These are phyloP conservation scores for Metallyticus violacea DNA, from an alignment of 2,888 invertebrate genomes.

Conservation along the genomic window DNA sequence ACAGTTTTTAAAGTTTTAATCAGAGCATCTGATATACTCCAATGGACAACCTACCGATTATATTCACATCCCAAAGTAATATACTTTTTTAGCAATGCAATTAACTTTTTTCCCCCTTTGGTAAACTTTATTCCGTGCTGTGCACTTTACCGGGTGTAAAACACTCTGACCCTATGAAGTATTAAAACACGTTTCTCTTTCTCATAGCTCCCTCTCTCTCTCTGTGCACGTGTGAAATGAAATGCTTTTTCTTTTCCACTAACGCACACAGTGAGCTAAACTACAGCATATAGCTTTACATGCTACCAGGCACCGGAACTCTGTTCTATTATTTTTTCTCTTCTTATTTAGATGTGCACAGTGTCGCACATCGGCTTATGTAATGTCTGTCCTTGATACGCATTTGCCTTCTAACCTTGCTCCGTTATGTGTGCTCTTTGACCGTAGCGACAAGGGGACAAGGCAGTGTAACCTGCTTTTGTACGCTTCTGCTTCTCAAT, in stretches of 20 bases:
- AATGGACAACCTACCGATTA: no score
- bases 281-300: no score
- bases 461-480: neutral
- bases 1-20: no score
- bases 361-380: neutral
- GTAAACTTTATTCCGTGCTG: neutral
- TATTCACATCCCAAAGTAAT: neutral
- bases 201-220: no score
- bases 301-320: neutral
- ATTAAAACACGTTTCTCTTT: neutral
- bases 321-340: no score
- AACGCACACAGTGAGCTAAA: neutral
- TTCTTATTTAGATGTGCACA: neutral
- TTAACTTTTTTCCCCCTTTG: neutral
- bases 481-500: neutral
- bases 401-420: neutral
- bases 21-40: no score
- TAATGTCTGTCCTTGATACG: neutral
- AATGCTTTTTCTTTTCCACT: no score
- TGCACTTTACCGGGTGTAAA: neutral
- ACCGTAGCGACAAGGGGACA: neutral
- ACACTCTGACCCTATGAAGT: neutral
- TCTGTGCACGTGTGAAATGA: no score
- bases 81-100: neutral
- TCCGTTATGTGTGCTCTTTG: neutral